A percentile compares a stretch with the other conserved stretches of the same genome.
These are phyloP conservation scores for Ellobium chinense DNA, from an alignment of 2,888 invertebrate species.

Conservation along the genomic window DNA sequence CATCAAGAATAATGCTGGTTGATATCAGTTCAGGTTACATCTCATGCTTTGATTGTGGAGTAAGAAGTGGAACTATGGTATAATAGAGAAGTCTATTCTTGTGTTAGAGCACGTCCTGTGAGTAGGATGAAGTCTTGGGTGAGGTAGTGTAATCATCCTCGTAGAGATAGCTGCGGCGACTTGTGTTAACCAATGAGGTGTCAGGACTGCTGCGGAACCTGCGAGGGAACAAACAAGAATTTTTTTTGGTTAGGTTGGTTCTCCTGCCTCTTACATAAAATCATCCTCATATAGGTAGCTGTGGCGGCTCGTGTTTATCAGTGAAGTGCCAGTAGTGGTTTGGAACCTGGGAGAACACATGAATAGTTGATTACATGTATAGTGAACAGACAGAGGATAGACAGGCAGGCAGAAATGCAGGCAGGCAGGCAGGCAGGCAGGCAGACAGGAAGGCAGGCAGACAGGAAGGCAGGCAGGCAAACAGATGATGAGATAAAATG, in stretches of 20 bases:
- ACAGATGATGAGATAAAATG: no score
- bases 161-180: slow-evolving; percentile 56
- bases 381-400: no score
- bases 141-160: slow-evolving; percentile 61
- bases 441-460: no score
- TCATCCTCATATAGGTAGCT: slow-evolving; percentile 61
- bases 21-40: background rate
- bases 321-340: slow-evolving; percentile 58
- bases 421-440: no score
- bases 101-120: slow-evolving; percentile 37
- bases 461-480: no score
- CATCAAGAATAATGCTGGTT: no score
- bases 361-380: no score
- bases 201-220: slow-evolving; percentile 64
- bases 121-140: slow-evolving; percentile 54
- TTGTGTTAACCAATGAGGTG: slow-evolving; percentile 56
- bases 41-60: background rate
- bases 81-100: background rate
- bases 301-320: slow-evolving; percentile 54
- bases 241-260: no score
- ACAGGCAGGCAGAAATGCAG: no score
- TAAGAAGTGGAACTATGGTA: background rate
- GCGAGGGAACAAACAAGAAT: slow-evolving; percentile 24
- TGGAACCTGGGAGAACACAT: no score
- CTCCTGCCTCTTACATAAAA: no score